A percentile compares a stretch with the other conserved stretches of the same genome.
Evolutionary conservation across 2,113 vertebrate species (phyloP).

Genomic region (Ovis aries): ARS-UI_Ramb_v3.0 NC_056072.1:50137501-50138000

Average conservation of each 20-base stretch:
- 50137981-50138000: background rate
- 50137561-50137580: background rate
- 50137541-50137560: background rate
- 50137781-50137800: background rate
- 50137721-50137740: background rate
- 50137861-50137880: background rate
- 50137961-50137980: background rate
- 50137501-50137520: background rate
- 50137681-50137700: background rate
- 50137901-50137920: background rate
- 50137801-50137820: background rate
- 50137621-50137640: background rate
- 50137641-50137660: background rate
- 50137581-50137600: background rate
- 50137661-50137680: background rate
- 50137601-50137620: background rate
- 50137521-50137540: background rate
- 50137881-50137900: background rate
- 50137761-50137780: background rate
- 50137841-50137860: background rate
- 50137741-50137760: background rate
- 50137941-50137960: background rate
- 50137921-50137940: background rate
- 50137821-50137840: background rate
- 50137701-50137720: background rate